These are phyloP conservation scores for Turnix velox DNA, from an alignment of 2,113 vertebrate genomes.

Conservation along the genomic window DNA sequence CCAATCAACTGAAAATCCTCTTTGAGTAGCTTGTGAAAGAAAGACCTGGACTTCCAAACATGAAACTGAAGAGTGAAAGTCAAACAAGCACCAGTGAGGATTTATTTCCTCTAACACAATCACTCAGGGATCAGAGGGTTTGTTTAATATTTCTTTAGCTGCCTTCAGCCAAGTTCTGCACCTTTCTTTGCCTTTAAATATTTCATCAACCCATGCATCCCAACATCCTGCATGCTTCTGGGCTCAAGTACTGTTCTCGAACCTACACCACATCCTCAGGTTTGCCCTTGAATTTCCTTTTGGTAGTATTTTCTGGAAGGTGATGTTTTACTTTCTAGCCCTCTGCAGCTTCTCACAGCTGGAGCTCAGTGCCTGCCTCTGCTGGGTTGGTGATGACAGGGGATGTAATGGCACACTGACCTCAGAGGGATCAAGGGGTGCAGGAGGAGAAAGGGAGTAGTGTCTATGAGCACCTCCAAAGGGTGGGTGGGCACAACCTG, in stretches of 20 bases:
- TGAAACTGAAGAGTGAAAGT: background rate
- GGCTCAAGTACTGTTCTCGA: background rate
- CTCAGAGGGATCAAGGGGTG: accelerated
- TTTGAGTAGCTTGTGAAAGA: background rate
- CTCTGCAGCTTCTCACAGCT: background rate
- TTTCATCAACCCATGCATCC: background rate
- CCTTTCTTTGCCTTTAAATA: background rate
- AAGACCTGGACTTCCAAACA: background rate
- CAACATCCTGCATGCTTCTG: background rate
- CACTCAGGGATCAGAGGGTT: background rate
- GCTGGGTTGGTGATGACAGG: background rate
- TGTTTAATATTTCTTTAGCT: background rate
- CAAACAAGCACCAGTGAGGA: background rate
- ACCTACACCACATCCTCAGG: background rate
- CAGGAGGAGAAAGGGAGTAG: background rate
- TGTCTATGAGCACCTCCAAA: background rate
- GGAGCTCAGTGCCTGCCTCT: background rate
- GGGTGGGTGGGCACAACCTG: background rate
- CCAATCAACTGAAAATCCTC: background rate
- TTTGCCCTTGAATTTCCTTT: background rate
- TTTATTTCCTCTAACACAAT: slow-evolving; percentile 8
- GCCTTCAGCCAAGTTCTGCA: background rate
- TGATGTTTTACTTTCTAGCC: background rate
- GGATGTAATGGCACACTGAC: background rate
- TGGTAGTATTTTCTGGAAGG: background rate